These are phyloP conservation scores for Geophilus truncorum DNA, from an alignment of 2,888 invertebrate species.

Conservation along the genomic window DNA sequence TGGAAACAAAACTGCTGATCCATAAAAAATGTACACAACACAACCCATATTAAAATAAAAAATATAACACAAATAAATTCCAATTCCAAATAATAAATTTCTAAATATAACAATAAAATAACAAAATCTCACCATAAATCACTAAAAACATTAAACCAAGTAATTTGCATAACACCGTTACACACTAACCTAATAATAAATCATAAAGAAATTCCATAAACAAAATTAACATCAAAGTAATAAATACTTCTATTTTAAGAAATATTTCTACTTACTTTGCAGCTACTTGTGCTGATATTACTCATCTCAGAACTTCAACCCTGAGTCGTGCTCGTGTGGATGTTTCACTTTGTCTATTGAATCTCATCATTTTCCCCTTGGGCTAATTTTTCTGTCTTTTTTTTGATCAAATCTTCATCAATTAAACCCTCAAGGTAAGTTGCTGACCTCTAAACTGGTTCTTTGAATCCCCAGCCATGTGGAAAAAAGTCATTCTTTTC, in stretches of 20 bases:
- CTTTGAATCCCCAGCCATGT: not conserved
- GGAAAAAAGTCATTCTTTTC: not conserved
- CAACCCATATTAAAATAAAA: not conserved
- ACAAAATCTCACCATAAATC: too few relatives aligned
- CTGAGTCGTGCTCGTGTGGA: not conserved
- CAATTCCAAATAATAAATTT: not conserved
- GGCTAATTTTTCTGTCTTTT: not conserved
- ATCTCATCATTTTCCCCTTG: not conserved
- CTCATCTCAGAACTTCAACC: not conserved
- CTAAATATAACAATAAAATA: too few relatives aligned
- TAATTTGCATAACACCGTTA: too few relatives aligned
- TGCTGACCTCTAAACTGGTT: conserved; percentile 3
- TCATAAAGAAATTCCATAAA: too few relatives aligned
- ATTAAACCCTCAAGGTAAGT: not conserved
- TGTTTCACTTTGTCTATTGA: not conserved
- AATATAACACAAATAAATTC: not conserved
- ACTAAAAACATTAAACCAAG: too few relatives aligned
- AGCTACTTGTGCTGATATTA: not conserved
- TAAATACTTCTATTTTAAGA: not conserved
- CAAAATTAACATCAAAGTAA: too few relatives aligned
- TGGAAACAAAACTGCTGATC: not conserved
- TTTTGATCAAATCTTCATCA: not conserved
- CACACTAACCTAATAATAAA: too few relatives aligned
- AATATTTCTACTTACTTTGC: not conserved
- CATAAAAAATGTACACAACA: not conserved